Base-by-base conservation (phyloP, 1,140 invertebrate species). In the Drosophila parabipectinata region DNA sequence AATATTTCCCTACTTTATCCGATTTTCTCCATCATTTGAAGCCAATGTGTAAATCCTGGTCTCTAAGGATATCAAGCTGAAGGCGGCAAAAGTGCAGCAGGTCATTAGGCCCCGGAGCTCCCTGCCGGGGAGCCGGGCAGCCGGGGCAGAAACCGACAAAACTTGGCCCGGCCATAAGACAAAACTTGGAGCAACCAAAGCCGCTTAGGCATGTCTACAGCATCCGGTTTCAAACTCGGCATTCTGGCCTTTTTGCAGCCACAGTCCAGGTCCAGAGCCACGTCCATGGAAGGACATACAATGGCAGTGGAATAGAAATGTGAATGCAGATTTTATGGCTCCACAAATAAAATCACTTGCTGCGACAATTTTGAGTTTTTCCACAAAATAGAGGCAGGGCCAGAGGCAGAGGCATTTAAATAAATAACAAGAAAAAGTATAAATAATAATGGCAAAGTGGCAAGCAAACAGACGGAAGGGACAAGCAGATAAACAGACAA, bases 381-480 rank as follows among this genome's bases (percentile, higher is more conserved):
- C 44, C 32, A 41, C 44, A 62, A 77, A 60, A 61, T 52, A 74
- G 34, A 24, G n/a, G 55, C 26, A 30, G 18, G 18, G 18, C 18
- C 18, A 18, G 21, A 7, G 34, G n/a, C 28, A 48, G 54, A 15
- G 30, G 30, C 51, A 67, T 87, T 87, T 81, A 85, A 85, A 85
- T 87, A 82, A 82, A 88, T 82, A 82, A 87, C 60, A 74, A 64
- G 66, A 62, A 62, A 75, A 74, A 77, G 60, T 73, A 77, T 68
- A 83, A 76, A 85, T 80, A 73, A 84, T 75, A 84, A 83, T 68
- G 61, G 61, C 55, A 75, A 75, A 75, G 72, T 79, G 77, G 54
- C 62, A 37, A 56, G 64, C 67, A 71, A 71, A 71, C 67, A 57
- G 26, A 15, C 55, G 56, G 44, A 48, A 34, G 8, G 10, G 18